Percentiles rank a stretch among this genome's conserved stretches.
phyloP scores from a whole-genome alignment of 2,113 vertebrate genomes.

The Elgaria multicarinata region DNA sequence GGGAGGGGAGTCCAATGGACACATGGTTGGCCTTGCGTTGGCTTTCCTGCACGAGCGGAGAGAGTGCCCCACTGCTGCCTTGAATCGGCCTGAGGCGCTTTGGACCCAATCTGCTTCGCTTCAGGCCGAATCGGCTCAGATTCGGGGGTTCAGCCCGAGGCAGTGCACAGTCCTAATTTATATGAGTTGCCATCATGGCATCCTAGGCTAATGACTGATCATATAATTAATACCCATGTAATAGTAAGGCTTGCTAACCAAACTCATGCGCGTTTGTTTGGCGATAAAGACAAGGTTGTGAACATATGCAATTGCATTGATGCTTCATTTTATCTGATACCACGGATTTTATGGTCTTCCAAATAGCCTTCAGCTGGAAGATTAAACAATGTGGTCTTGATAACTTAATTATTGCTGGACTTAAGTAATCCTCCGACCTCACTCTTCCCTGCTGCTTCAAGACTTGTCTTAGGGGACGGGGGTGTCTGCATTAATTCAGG shows the following conservation, averaged over 20 bases:
- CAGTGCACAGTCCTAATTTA: too few species aligned
- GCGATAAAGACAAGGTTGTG: not conserved
- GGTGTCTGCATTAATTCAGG: not conserved
- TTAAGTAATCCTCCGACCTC: not conserved
- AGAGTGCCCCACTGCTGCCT: too few species aligned
- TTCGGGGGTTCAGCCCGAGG: too few species aligned
- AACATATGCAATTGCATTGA: not conserved
- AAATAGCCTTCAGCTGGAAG: not conserved
- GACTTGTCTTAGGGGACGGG: too few species aligned
- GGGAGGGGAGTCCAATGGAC: too few species aligned
- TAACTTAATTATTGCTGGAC: not conserved
- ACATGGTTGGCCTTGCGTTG: too few species aligned
- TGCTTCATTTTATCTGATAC: not conserved
- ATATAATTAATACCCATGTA: not conserved
- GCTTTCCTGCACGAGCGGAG: too few species aligned
- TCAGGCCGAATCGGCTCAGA: too few species aligned
- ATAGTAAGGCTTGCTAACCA: not conserved
- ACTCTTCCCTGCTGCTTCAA: not conserved
- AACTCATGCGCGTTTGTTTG: not conserved
- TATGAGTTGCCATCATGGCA: too few species aligned
- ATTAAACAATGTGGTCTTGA: not conserved
- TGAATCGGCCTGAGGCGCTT: too few species aligned
- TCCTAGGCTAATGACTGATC: not conserved
- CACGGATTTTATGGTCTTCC: not conserved
- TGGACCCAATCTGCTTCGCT: too few species aligned